A percentile compares a stretch with the other conserved stretches of the same genome.
Conservation (phyloP, 2,113 vertebrate genomes). For the Nerophis lumbriciformis region DNA sequence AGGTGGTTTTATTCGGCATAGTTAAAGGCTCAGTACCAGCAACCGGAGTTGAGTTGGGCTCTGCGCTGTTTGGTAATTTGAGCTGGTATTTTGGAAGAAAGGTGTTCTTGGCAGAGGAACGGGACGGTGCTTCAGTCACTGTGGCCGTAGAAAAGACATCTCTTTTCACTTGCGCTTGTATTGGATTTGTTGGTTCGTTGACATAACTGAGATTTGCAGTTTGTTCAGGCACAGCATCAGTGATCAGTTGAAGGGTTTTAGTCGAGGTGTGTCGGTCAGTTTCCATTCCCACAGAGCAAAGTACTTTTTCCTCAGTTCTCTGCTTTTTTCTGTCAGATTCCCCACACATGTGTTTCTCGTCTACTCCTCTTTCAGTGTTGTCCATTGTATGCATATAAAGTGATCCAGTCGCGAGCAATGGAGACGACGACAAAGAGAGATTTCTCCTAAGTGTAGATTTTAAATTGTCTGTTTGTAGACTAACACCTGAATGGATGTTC, state of each 20-base stretch:
- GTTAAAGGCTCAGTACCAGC: conserved; percentile 7
- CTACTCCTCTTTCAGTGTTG: conserved; percentile 16
- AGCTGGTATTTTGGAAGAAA: conserved; percentile 77
- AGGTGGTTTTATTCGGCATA: neutral
- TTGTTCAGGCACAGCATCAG: conserved; percentile 9
- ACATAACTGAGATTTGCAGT: conserved; percentile 30
- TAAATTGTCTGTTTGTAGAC: conserved; percentile 18
- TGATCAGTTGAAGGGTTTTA: conserved; percentile 16
- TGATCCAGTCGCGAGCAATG: conserved; percentile 24
- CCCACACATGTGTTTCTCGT: neutral
- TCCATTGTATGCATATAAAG: conserved; percentile 14
- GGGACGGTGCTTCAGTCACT: conserved; percentile 20
- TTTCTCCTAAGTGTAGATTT: conserved; percentile 41
- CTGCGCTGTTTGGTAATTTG: conserved; percentile 62
- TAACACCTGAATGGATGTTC: conserved; percentile 19
- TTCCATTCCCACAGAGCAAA: conserved; percentile 21
- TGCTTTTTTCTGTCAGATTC: conserved; percentile 81
- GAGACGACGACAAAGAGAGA: conserved; percentile 45
- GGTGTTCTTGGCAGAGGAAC: conserved; percentile 47
- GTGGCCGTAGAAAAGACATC: conserved; percentile 36
- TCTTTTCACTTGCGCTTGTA: conserved; percentile 32
- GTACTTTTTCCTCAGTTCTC: conserved; percentile 69
- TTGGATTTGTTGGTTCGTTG: conserved; percentile 31
- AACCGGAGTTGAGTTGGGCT: conserved; percentile 28
- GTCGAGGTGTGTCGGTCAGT: conserved; percentile 20